phyloP scores from a whole-genome alignment of 2,797 vertebrate genomes.

The Avahi laniger region DNA sequence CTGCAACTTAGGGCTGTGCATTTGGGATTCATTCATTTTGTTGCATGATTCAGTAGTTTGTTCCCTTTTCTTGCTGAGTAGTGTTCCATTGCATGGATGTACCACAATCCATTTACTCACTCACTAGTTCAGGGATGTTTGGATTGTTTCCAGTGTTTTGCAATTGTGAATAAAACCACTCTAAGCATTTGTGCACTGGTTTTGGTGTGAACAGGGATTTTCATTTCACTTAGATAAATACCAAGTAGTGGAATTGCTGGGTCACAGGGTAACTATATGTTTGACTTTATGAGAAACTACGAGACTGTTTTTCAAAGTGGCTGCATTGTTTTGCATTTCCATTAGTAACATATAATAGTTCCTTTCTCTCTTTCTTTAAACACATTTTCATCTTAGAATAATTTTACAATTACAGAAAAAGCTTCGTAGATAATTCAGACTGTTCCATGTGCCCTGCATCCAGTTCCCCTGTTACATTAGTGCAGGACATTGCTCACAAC shows the following conservation, averaged over 20 bases:
- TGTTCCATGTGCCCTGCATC: not conserved
- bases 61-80: not conserved
- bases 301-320: not conserved
- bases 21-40: not conserved
- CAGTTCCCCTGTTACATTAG: not conserved
- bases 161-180: not conserved
- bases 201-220: not conserved
- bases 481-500: not conserved
- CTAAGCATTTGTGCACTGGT: not conserved
- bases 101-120: not conserved
- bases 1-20: not conserved
- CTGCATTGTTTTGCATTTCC: not conserved
- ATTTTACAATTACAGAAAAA: not conserved
- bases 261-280: not conserved
- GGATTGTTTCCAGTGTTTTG: not conserved
- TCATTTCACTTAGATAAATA: not conserved
- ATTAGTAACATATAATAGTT: not conserved
- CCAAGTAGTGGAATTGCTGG: not conserved
- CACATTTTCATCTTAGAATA: not conserved
- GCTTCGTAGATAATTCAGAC: not conserved
- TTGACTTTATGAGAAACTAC: not conserved
- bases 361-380: slow-evolving; percentile 17
- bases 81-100: not conserved
- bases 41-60: not conserved
- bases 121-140: not conserved